Percentiles rank a stretch among this genome's conserved stretches.
Conservation (phyloP, 2,797 vertebrate genomes). For the Myripristis murdjan region DNA sequence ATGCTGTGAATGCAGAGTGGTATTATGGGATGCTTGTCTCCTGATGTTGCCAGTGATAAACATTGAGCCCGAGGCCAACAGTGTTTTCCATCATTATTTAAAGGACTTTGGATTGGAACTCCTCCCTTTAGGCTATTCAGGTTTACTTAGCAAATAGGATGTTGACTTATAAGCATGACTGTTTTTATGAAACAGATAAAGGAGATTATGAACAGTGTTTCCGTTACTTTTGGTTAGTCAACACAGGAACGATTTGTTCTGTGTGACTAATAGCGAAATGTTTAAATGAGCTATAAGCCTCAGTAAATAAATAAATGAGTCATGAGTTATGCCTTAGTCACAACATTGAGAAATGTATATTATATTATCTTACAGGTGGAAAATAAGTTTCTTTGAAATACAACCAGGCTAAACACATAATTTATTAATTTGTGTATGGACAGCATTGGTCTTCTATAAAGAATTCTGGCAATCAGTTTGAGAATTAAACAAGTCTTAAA, state of each 20-base stretch:
- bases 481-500: background rate
- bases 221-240: constrained; percentile 9
- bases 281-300: too few relatives aligned
- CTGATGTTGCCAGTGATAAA: constrained; percentile 80
- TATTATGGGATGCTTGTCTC: constrained; percentile 76
- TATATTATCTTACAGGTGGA: too few relatives aligned
- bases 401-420: background rate
- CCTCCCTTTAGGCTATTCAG: constrained; percentile 46
- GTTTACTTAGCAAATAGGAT: constrained; percentile 65
- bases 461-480: background rate
- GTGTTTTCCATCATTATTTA: constrained; percentile 76
- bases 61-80: constrained; percentile 77
- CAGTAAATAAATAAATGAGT: too few relatives aligned
- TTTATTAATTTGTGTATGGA: background rate
- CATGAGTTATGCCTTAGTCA: too few relatives aligned
- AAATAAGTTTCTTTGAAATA: too few relatives aligned
- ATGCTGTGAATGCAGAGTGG: constrained; percentile 79
- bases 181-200: constrained; percentile 42
- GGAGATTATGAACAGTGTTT: constrained; percentile 22
- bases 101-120: constrained; percentile 73
- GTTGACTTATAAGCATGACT: constrained; percentile 56
- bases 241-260: background rate
- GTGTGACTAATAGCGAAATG: background rate
- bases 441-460: background rate
- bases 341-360: too few relatives aligned